Evolutionary conservation across 2,888 invertebrate genomes (phyloP).

Genomic region (Sinotaia quadrata): DNA sequence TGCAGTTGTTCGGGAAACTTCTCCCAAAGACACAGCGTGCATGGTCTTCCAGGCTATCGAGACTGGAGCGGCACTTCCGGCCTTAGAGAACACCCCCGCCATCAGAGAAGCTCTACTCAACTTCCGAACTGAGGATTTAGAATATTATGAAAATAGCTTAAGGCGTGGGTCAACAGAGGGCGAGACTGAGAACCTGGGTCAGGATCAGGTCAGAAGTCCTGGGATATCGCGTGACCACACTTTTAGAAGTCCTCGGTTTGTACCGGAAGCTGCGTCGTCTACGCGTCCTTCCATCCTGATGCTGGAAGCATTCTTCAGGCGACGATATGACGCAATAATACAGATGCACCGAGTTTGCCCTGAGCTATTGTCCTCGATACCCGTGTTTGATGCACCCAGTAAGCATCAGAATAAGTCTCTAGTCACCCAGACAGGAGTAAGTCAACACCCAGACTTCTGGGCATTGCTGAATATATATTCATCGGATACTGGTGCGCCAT

Average conservation of each 20-base stretch:
- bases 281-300: conserved; percentile 4
- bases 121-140: background rate
- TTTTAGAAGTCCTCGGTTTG: background rate
- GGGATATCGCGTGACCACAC: background rate
- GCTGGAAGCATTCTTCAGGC: conserved; percentile 18
- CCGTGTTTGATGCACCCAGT: background rate
- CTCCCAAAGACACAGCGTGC: background rate
- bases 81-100: background rate
- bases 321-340: conserved; percentile 20
- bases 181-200: background rate
- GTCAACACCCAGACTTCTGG: background rate
- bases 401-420: background rate
- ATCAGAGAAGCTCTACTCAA: background rate
- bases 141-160: no score
- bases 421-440: no score
- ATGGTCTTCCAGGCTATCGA: conserved; percentile 14
- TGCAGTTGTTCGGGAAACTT: background rate
- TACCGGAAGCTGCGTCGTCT: background rate
- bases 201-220: background rate
- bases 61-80: conserved; percentile 7
- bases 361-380: conserved; percentile 17
- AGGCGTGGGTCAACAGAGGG: no score
- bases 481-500: background rate
- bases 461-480: no score
- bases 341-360: conserved; percentile 23